Percentiles rank a stretch among this genome's conserved stretches.
Conservation (phyloP, 2,797 vertebrate genomes). For the Numenius phaeopus region DNA sequence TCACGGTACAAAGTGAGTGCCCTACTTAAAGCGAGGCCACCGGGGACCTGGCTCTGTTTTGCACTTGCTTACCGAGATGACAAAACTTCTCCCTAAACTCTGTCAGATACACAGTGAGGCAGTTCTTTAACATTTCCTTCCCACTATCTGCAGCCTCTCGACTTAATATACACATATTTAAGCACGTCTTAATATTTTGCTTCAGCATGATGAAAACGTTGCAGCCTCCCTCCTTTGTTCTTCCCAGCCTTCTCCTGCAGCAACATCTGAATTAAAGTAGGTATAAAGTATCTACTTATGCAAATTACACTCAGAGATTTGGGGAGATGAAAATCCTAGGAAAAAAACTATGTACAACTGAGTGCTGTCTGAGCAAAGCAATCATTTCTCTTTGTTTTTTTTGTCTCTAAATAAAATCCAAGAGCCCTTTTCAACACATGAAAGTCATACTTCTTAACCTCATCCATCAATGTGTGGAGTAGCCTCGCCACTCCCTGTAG, state of each 20-base stretch:
- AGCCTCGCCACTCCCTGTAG: background rate
- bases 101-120: background rate
- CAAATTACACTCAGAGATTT: constrained; percentile 59
- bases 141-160: background rate
- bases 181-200: constrained; percentile 45
- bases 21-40: constrained; percentile 59
- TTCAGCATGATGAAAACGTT: constrained; percentile 3
- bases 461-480: background rate
- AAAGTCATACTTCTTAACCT: constrained; percentile 32
- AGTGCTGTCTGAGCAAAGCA: constrained; percentile 16
- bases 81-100: background rate
- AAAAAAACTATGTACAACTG: background rate
- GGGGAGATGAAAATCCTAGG: background rate
- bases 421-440: constrained; percentile 10
- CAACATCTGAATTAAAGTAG: constrained; percentile 44
- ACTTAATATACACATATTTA: background rate
- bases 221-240: background rate
- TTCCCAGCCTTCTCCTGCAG: background rate
- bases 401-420: constrained; percentile 47
- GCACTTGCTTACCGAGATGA: constrained; percentile 7
- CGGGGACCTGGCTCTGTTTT: background rate
- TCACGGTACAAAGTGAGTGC: constrained; percentile 35
- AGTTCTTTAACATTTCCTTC: constrained; percentile 18
- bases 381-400: background rate
- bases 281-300: constrained; percentile 55